phyloP scores from a whole-genome alignment of 2,113 vertebrate species.

The Eonycteris spelaea region DNA sequence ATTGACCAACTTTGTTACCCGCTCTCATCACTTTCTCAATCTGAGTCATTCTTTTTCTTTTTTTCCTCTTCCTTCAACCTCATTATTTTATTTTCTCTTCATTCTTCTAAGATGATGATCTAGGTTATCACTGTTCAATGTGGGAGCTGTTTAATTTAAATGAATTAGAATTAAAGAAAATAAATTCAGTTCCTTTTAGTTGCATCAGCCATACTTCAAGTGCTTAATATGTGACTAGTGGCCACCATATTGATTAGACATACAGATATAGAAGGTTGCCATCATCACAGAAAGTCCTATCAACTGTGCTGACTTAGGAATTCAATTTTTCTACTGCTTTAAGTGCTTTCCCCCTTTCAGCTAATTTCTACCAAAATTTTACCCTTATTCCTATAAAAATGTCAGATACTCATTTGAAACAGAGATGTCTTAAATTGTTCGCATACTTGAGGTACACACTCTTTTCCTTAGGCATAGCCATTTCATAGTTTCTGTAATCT shows the following conservation, averaged over 20 bases:
- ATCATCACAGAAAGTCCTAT: not conserved
- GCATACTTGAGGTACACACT: not conserved
- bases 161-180: conserved; percentile 1
- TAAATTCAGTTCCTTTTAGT: not conserved
- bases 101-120: not conserved
- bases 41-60: not conserved
- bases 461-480: not conserved
- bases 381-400: not conserved
- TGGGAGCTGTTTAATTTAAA: not conserved
- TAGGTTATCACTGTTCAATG: not conserved
- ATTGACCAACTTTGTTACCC: not conserved
- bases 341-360: not conserved
- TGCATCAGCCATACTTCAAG: not conserved
- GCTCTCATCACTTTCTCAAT: conserved; percentile 21
- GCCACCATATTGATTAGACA: not conserved
- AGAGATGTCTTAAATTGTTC: not conserved
- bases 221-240: not conserved
- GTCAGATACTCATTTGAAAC: not conserved
- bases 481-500: not conserved
- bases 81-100: conserved; percentile 25
- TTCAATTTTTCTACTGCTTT: not conserved
- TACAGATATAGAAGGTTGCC: not conserved
- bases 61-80: not conserved
- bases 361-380: not conserved
- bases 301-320: not conserved